Evolutionary conservation across 2,113 vertebrate genomes (phyloP).

Genomic region (Patagioenas fasciata): DNA sequence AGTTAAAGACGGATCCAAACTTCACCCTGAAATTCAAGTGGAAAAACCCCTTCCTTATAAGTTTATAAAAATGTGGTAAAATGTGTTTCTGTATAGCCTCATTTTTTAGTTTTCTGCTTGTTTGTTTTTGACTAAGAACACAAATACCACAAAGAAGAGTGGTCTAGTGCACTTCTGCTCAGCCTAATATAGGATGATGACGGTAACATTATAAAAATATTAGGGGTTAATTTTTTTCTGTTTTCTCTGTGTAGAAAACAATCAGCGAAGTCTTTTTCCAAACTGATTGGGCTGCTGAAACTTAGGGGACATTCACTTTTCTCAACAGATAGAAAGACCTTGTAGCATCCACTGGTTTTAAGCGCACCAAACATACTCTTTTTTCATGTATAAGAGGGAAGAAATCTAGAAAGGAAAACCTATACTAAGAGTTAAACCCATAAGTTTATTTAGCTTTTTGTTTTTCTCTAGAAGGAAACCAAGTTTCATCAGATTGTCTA

Average conservation of each 20-base stretch:
- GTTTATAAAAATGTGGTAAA: background rate
- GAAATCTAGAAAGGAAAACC: background rate
- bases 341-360: background rate
- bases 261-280: background rate
- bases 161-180: background rate
- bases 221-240: background rate
- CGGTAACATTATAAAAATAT: background rate
- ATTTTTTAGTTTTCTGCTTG: background rate
- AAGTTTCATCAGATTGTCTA: background rate
- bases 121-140: background rate
- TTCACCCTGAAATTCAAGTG: background rate
- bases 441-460: background rate
- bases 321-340: background rate
- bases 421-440: background rate
- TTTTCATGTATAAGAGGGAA: background rate
- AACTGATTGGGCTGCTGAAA: background rate
- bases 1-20: background rate
- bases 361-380: background rate
- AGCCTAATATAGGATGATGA: background rate
- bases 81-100: accelerated
- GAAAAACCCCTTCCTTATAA: background rate
- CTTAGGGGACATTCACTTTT: background rate
- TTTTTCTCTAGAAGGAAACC: background rate
- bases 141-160: background rate
- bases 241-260: background rate